These are phyloP conservation scores for Oreonectes daqikongensis DNA, from an alignment of 2,797 vertebrate species.

Conservation along the genomic window DNA sequence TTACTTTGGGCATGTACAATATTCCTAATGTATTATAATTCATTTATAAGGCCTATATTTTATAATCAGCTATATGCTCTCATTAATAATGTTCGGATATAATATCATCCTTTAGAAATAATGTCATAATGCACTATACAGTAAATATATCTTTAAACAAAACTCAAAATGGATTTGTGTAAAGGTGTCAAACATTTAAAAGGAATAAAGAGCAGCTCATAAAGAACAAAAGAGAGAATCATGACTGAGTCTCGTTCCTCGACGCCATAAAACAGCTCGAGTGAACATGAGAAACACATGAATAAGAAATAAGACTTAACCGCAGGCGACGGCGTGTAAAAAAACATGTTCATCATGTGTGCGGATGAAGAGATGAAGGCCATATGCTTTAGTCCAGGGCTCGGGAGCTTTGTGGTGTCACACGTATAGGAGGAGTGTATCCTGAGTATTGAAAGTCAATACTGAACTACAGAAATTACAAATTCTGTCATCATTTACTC, in stretches of 20 bases:
- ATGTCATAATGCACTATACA: no score
- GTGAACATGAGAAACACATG: conserved; percentile 46
- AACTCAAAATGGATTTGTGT: not conserved
- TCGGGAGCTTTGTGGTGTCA: conserved; percentile 10
- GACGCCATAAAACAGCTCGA: conserved; percentile 6
- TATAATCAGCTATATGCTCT: no score
- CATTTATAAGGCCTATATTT: not conserved
- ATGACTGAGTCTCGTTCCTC: not conserved
- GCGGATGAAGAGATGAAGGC: conserved; percentile 2
- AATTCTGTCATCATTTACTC: no score
- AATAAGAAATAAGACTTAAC: conserved; percentile 51
- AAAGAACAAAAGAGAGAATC: conserved; percentile 3
- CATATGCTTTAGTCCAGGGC: not conserved
- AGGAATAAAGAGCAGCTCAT: not conserved
- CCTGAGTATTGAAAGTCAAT: conserved; percentile 1
- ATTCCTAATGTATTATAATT: not conserved
- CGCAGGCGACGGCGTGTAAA: conserved; percentile 31
- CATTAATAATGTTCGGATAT: no score
- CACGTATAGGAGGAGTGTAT: not conserved
- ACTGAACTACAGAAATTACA: not conserved
- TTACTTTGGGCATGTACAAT: not conserved
- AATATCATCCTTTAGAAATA: no score
- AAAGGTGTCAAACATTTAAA: conserved; percentile 1
- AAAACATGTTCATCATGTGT: conserved; percentile 25
- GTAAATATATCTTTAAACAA: no score